Conservation (phyloP, 2,888 invertebrate genomes). For the Trimorus sp. region DNA sequence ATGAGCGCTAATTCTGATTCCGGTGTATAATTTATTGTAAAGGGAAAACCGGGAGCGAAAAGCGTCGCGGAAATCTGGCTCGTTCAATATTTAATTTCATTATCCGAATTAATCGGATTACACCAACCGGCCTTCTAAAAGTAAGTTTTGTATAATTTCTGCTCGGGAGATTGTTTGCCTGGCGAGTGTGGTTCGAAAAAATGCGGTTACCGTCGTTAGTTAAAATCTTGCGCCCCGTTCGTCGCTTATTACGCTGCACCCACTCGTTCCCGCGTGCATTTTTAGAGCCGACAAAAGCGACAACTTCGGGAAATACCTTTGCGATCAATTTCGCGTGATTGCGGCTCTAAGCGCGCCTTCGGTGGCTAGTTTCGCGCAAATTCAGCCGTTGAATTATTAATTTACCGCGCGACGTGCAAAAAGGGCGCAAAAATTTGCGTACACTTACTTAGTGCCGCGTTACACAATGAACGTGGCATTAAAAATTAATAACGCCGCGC, state of each 20-base stretch:
- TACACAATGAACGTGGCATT: too few species aligned
- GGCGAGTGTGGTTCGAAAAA: background rate
- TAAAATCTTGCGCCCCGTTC: conserved; percentile 8
- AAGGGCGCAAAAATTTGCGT: too few species aligned
- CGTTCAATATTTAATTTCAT: background rate
- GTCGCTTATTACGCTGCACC: conserved; percentile 11
- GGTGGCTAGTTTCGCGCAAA: too few species aligned
- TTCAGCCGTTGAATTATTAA: too few species aligned
- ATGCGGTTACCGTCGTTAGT: background rate
- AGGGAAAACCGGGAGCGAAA: too few species aligned
- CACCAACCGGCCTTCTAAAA: conserved; percentile 4
- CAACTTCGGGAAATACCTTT: background rate
- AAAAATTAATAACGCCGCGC: too few species aligned
- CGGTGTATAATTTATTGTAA: too few species aligned
- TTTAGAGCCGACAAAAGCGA: background rate
- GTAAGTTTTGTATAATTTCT: background rate
- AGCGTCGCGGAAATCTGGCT: background rate
- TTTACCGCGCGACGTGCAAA: too few species aligned
- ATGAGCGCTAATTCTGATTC: too few species aligned
- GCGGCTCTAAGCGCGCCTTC: too few species aligned
- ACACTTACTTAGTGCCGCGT: too few species aligned
- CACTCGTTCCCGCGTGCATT: background rate
- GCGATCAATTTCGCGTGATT: conserved; percentile 2
- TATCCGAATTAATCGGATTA: background rate
- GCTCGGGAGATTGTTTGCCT: background rate